phyloP scores from a whole-genome alignment of 2,888 invertebrate genomes.

The Plebejus anna region DNA sequence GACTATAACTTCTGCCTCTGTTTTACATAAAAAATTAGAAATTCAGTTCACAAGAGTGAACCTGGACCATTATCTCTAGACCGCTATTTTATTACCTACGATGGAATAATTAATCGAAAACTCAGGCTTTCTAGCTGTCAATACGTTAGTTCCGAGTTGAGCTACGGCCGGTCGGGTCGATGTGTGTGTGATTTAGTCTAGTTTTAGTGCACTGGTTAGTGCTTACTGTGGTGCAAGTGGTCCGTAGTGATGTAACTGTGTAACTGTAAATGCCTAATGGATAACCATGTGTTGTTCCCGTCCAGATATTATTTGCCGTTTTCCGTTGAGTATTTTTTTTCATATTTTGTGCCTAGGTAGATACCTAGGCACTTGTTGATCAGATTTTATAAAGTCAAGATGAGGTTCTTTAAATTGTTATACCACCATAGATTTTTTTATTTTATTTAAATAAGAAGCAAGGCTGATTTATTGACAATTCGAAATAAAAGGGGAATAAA shows the following conservation, averaged over 20 bases:
- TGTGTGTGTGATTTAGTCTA: background rate
- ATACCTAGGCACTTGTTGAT: background rate
- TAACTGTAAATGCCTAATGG: background rate
- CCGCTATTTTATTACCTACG: constrained; percentile 8
- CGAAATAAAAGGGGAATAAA: no score
- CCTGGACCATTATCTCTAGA: constrained; percentile 9
- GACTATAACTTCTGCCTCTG: background rate
- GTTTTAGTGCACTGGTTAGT: background rate
- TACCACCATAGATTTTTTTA: no score
- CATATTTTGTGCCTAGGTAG: background rate
- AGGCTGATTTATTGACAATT: no score
- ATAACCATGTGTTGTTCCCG: constrained; percentile 20
- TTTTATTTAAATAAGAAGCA: no score
- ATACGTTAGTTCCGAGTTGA: background rate
- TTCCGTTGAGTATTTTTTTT: constrained; percentile 16
- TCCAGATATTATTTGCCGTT: constrained; percentile 11
- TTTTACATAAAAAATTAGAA: background rate
- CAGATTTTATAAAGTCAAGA: background rate
- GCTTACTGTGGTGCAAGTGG: background rate
- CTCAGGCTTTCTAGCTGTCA: constrained; percentile 8
- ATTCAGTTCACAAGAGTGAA: constrained; percentile 3
- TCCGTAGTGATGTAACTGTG: background rate
- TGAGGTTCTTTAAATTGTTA: background rate
- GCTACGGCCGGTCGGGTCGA: background rate
- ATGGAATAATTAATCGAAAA: constrained; percentile 16